These are phyloP conservation scores for Danio choprae DNA, from an alignment of 2,797 vertebrate genomes.

Conservation along the genomic window DNA sequence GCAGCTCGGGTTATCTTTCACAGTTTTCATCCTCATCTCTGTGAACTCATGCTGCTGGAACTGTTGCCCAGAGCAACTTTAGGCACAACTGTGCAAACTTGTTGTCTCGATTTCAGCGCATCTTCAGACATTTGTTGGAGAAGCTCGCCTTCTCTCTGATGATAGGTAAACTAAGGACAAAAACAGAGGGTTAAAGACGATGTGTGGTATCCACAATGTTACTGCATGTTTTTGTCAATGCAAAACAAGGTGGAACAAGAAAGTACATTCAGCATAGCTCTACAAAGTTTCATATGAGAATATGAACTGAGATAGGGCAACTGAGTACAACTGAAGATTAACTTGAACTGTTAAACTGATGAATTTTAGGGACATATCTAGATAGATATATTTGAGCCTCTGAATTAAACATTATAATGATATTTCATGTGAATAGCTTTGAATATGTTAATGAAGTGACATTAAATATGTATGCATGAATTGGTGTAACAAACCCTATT, in stretches of 20 bases:
- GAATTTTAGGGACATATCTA: slow-evolving; percentile 13
- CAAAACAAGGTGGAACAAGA: not conserved
- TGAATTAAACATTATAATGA: not conserved
- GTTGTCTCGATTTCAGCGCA: not conserved
- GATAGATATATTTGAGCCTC: slow-evolving; percentile 8
- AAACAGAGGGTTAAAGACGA: slow-evolving; percentile 4
- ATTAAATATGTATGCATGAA: slow-evolving; percentile 16
- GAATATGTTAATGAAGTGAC: slow-evolving; percentile 6
- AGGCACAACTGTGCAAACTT: slow-evolving; percentile 13
- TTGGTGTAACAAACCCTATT: not conserved
- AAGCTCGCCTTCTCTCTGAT: slow-evolving; percentile 20
- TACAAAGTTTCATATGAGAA: not conserved
- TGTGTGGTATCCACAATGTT: not conserved
- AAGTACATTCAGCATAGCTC: not conserved
- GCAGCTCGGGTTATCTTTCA: slow-evolving; percentile 54
- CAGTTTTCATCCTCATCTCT: slow-evolving; percentile 27
- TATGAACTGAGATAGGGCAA: not conserved
- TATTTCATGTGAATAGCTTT: not conserved
- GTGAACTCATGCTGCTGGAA: not conserved
- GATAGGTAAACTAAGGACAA: slow-evolving; percentile 7
- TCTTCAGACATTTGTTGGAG: not conserved
- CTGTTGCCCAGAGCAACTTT: slow-evolving; percentile 30
- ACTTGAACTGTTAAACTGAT: slow-evolving; percentile 18
- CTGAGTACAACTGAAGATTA: not conserved
- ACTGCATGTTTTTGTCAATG: slow-evolving; percentile 6